Base-by-base conservation (phyloP, 2,888 invertebrate species). In the Molanna angustata region DNA sequence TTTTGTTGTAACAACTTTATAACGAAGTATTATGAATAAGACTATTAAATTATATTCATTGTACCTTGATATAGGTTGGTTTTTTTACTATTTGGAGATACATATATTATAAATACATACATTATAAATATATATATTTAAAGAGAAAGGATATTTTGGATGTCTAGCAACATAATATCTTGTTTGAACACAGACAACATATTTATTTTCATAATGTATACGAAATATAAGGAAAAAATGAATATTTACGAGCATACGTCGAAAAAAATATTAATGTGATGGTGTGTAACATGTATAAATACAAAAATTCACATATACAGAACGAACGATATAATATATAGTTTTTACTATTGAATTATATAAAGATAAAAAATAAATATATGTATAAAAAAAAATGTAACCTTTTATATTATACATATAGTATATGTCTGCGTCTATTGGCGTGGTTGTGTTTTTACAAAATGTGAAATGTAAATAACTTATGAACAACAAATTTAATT, bases 131-230 rank as follows among this genome's bases (percentile, higher is more conserved):
- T n/a, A n/a, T 27, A 27, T 14, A 37, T 3, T 9, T 37, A 37
- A 13, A 16, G 37, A 37, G 37, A 4, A 14, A 16, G 14, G 37
- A 16, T 13, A 13, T 3, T 7, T 14, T 14, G 16, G 27, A 11
- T 7, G 27, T 27, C 6, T n/a, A n/a, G n/a, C n/a, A 11, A 9
- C 4, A 16, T 16, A 13, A 13, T 14, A 9, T 9, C 37, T 16
- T 13, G 2, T 14, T 37, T 14, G 9, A 37, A 21, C 2, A 9
- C 7, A 16, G 33, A 45, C 19, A 45, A 17, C 16, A 14, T 52
- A 20, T 52, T 51, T 52, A 41, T 52, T 52, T 52, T 52, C 52
- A 52, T 40, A 52, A 47, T 47, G 53, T 53, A 53, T 53, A 53
- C 53, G 53, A 53, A 18, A 48, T 47, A 43, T n/a, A n/a, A n/a